Evolutionary conservation across 2,888 invertebrate genomes (phyloP).

Genomic region (Drosophila monieri): DNA sequence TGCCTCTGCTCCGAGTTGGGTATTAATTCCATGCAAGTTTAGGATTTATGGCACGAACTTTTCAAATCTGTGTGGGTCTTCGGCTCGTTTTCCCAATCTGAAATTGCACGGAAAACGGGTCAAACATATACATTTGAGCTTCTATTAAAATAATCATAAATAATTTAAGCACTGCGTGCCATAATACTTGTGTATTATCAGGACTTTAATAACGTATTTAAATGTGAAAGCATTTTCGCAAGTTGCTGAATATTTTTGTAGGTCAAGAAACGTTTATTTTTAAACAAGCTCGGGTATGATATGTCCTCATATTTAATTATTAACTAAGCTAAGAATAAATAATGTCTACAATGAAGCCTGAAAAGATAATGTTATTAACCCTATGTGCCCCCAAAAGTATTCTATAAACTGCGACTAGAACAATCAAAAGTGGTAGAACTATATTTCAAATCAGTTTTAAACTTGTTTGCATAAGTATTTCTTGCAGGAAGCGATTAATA

Average conservation of each 20-base stretch:
- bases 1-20: constrained; percentile 13
- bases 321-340: too few relatives aligned
- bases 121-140: constrained; percentile 21
- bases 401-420: neutral
- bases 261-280: neutral
- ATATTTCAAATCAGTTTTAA: neutral
- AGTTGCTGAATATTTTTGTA: neutral
- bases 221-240: neutral
- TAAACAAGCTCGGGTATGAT: too few relatives aligned
- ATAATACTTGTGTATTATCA: neutral
- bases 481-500: neutral
- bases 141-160: constrained; percentile 24
- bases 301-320: too few relatives aligned
- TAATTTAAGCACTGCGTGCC: constrained; percentile 26
- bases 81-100: constrained; percentile 44
- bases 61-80: constrained; percentile 34
- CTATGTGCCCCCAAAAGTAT: neutral
- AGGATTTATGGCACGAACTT: constrained; percentile 63
- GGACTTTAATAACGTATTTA: neutral
- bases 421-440: too few relatives aligned
- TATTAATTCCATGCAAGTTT: constrained; percentile 55
- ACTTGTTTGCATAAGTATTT: neutral
- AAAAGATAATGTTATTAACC: neutral
- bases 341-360: too few relatives aligned
- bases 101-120: constrained; percentile 49